phyloP scores from a whole-genome alignment of 2,797 vertebrate genomes.

The Lepus townsendii region DNA sequence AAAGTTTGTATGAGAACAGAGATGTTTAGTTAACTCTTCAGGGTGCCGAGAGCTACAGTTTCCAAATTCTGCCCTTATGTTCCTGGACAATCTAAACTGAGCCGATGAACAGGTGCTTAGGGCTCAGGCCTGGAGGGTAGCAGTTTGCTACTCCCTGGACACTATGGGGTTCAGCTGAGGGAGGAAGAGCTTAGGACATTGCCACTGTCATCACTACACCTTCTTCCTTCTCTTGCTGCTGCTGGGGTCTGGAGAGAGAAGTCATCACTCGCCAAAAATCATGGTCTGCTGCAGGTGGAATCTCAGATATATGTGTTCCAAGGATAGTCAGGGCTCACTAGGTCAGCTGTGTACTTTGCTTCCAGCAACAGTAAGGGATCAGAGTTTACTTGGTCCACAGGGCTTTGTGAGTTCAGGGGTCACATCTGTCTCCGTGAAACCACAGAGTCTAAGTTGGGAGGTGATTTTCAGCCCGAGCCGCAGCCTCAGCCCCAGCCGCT shows the following conservation, averaged over 20 bases:
- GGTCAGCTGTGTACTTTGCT: not conserved
- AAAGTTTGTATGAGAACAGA: not conserved
- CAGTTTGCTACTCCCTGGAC: not conserved
- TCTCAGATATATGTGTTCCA: not conserved
- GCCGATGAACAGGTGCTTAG: not conserved
- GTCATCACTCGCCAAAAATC: not conserved
- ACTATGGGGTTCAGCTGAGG: not conserved
- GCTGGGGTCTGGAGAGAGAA: not conserved
- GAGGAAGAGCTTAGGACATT: not conserved
- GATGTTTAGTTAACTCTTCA: not conserved
- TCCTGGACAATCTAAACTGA: not conserved
- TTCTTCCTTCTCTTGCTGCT: not conserved
- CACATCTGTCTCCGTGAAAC: not conserved
- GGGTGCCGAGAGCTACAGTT: not conserved
- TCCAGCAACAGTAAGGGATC: not conserved
- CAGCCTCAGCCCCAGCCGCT: not conserved
- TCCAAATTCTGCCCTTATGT: not conserved
- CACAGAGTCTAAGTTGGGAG: not conserved
- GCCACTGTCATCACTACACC: not conserved
- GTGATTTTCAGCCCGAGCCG: not conserved
- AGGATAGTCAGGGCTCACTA: not conserved
- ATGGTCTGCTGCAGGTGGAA: too few species aligned
- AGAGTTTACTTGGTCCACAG: not conserved
- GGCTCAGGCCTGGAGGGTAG: not conserved
- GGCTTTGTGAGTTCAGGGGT: not conserved